These are phyloP conservation scores for Agrochola litura DNA, from an alignment of 2,888 invertebrate species.

Conservation along the genomic window DNA sequence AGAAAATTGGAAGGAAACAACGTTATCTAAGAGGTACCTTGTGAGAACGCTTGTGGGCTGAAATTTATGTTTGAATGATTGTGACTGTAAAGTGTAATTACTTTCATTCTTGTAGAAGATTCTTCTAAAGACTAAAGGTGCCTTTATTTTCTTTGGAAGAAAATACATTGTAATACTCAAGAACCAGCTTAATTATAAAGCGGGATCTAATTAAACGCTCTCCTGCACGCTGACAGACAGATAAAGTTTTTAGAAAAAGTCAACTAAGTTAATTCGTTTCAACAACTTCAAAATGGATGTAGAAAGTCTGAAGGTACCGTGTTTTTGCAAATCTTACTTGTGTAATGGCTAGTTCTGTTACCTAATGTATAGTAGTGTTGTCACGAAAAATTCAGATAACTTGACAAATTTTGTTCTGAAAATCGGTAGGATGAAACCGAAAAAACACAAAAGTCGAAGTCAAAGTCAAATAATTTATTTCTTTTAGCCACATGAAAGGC, in stretches of 20 bases:
- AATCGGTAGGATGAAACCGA: neutral
- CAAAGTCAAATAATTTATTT: too few relatives aligned
- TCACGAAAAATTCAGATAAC: too few relatives aligned
- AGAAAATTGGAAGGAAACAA: slow-evolving; percentile 19
- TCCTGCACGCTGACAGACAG: slow-evolving; percentile 59
- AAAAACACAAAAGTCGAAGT: neutral
- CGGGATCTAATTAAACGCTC: slow-evolving; percentile 62
- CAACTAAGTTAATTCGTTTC: slow-evolving; percentile 49
- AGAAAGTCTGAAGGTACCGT: neutral
- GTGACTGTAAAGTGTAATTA: too few relatives aligned
- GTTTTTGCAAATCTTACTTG: neutral
- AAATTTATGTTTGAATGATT: neutral
- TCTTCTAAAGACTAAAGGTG: neutral
- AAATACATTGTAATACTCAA: slow-evolving; percentile 41
- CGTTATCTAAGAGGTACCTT: too few relatives aligned
- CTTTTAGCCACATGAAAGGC: too few relatives aligned
- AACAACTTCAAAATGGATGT: slow-evolving; percentile 27
- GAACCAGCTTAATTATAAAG: slow-evolving; percentile 55
- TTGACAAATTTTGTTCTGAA: too few relatives aligned
- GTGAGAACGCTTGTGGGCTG: neutral
- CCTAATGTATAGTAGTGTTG: neutral
- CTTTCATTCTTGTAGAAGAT: neutral
- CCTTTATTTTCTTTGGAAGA: slow-evolving; percentile 9
- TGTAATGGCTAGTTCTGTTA: too few relatives aligned
- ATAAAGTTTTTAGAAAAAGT: slow-evolving; percentile 55